Base-by-base conservation (phyloP, 2,797 vertebrate genomes). In the Acropternis orthonyx region DNA sequence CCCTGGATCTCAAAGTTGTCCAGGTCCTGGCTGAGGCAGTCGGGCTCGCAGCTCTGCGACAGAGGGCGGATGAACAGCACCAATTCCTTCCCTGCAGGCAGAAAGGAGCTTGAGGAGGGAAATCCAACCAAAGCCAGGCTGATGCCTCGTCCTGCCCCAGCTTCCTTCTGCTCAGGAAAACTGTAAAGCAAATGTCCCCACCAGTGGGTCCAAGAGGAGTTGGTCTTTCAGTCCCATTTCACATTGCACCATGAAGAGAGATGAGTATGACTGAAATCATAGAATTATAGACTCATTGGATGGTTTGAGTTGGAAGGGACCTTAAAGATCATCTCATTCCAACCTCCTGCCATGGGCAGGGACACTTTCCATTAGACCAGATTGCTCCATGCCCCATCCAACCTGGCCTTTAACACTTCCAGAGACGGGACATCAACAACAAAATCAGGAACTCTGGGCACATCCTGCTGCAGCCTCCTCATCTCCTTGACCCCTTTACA, bases 1-100 rank as follows among this genome's bases (percentile, higher is more conserved):
- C 99, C 98, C 24, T 97, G 98, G 79, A 99, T 86, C 17, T 98
- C 98, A 5, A 98, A 95, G 88, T 97, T 98, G 6, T 99, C 99
- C 66, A 97, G 55, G 16, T 98, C 98, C 54, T 96, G 97, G 78
- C 86, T 97, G 27, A 98, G 79, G 79, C 93, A 94, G 72, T 97
- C 98, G 24, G 90, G 97, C 61, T 98, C 97, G 7, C 58, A 89
- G 69, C 96, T 98, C 73, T 97, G 98, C 4, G 98, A 97, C 61
- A 97, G 97, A 8, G 98, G 98, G 49, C 98, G 98, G 37, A 98
- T 93, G 85, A 99, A 99, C 92, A 98, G 98, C 55, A 98, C 97
- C 97, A 99, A 71, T 83, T 99, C 98, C 84, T 98, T 98, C 99
- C 99, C 99, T 99, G 98, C 7, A 10, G 56, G 76, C 49, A 34